These are phyloP conservation scores for Bombus huntii DNA, from an alignment of 1,140 invertebrate species.

Conservation along the genomic window DNA sequence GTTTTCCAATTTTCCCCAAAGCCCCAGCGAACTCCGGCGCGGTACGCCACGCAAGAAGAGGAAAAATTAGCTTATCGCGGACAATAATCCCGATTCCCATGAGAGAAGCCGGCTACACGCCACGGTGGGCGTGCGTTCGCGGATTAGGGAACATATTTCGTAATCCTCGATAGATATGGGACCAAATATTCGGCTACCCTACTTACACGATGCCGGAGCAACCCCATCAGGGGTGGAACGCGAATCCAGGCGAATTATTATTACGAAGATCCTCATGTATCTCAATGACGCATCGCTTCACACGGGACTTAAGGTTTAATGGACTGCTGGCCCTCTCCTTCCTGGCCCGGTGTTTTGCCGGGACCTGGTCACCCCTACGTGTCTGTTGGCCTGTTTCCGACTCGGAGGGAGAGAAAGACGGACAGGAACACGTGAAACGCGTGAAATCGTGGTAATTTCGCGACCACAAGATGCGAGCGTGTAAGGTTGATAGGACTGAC, in stretches of 20 bases:
- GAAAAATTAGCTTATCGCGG: constrained; percentile 81
- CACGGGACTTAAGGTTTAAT: constrained; percentile 82
- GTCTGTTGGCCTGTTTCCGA: no score
- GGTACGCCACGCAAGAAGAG: constrained; percentile 24
- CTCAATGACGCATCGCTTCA: constrained; percentile 80
- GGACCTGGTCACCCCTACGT: neutral
- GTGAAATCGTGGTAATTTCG: constrained; percentile 51
- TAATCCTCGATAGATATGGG: constrained; percentile 74
- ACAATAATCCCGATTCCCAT: constrained; percentile 76
- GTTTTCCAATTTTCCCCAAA: constrained; percentile 60
- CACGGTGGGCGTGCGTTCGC: constrained; percentile 71
- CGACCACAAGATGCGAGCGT: constrained; percentile 1
- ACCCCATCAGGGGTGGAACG: constrained; percentile 40
- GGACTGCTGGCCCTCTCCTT: constrained; percentile 63
- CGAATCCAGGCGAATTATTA: constrained; percentile 76
- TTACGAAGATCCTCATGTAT: constrained; percentile 78
- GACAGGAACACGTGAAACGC: constrained; percentile 41
- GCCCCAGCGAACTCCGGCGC: neutral
- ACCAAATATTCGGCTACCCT: constrained; percentile 41
- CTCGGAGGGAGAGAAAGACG: neutral
- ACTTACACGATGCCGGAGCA: constrained; percentile 1
- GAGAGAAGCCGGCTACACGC: constrained; percentile 28
- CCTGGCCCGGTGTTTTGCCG: neutral
- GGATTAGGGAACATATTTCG: constrained; percentile 81
- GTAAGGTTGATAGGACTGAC: constrained; percentile 16